These are phyloP conservation scores for Esox lucius DNA, from an alignment of 2,797 vertebrate species.

Conservation along the genomic window DNA sequence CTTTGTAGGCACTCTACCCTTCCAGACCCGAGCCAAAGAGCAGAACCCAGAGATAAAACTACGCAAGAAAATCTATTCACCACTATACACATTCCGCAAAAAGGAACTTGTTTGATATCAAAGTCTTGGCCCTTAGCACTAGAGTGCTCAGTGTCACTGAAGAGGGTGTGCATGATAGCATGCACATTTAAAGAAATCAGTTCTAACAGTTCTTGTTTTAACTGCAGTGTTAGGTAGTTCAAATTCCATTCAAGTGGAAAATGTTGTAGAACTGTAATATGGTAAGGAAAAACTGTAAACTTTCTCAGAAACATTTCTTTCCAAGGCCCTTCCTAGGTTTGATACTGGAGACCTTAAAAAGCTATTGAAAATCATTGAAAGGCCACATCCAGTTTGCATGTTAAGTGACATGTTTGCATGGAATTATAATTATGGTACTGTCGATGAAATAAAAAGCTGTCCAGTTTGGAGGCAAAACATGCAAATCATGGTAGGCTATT, in stretches of 20 bases:
- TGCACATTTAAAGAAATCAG: constrained; percentile 1
- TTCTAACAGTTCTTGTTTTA: background rate
- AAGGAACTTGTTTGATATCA: constrained; percentile 45
- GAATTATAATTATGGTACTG: background rate
- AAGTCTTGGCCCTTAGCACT: constrained; percentile 17
- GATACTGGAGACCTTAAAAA: background rate
- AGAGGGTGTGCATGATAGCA: constrained; percentile 22
- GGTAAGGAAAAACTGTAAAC: background rate
- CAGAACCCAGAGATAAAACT: constrained; percentile 50
- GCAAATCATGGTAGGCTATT: constrained; percentile 22
- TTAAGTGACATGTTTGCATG: background rate
- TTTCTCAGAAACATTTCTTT: background rate
- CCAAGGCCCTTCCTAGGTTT: background rate
- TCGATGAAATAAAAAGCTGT: background rate
- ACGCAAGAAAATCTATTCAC: constrained; percentile 51
- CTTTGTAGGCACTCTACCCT: constrained; percentile 61
- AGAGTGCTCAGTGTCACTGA: constrained; percentile 1
- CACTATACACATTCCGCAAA: constrained; percentile 15
- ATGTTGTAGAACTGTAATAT: too few species aligned
- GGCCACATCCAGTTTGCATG: background rate
- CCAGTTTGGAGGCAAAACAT: constrained; percentile 14
- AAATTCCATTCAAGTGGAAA: background rate
- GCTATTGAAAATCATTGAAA: background rate
- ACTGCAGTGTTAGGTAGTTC: background rate
- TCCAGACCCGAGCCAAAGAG: constrained; percentile 36